Conservation (phyloP, 2,888 invertebrate species). For the Nemotelus nigrinus region DNA sequence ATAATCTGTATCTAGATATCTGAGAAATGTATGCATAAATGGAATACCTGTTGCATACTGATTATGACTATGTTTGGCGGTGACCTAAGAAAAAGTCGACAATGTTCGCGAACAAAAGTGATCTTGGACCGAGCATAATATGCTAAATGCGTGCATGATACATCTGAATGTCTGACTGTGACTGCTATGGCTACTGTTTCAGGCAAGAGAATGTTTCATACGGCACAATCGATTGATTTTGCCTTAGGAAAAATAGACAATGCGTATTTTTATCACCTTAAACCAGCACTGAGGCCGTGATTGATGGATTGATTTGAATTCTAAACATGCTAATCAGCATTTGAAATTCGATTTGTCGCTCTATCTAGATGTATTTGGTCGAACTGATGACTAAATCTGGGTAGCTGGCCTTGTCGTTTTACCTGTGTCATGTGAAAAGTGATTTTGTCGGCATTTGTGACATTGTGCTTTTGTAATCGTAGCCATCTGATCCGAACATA, state of each 20-base stretch:
- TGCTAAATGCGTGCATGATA: conserved; percentile 14
- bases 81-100: conserved; percentile 23
- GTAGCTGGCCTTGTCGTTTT: too few species aligned
- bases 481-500: too few species aligned
- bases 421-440: too few species aligned
- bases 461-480: too few species aligned
- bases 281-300: not conserved
- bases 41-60: conserved; percentile 42
- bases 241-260: conserved; percentile 31
- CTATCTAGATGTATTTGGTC: not conserved
- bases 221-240: conserved; percentile 6
- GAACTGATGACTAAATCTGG: conserved; percentile 29
- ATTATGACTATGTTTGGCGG: conserved; percentile 44
- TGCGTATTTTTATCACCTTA: conserved; percentile 33
- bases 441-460: too few species aligned
- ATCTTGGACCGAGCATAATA: conserved; percentile 41
- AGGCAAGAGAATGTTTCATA: conserved; percentile 19
- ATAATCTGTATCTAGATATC: conserved; percentile 35
- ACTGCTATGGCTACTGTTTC: not conserved
- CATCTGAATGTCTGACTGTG: not conserved
- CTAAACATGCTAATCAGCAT: conserved; percentile 34
- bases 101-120: conserved; percentile 32
- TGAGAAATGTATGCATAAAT: conserved; percentile 42
- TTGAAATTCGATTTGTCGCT: conserved; percentile 22
- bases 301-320: conserved; percentile 40